Conservation (phyloP, 2,888 invertebrate genomes). For the Hemistola chrysoprasaria region DNA sequence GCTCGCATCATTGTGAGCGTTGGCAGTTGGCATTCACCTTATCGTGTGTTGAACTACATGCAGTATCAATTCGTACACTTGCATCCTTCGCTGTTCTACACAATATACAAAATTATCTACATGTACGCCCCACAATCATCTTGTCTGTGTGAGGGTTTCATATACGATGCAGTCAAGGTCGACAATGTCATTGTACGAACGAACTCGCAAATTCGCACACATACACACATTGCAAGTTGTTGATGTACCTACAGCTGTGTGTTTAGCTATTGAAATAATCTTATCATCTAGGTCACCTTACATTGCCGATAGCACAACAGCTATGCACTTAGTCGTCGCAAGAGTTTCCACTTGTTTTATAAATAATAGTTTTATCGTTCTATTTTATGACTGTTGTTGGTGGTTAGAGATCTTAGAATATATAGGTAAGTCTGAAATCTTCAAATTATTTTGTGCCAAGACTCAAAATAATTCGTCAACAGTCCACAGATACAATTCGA, state of each 20-base stretch:
- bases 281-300: slow-evolving; percentile 82
- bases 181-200: slow-evolving; percentile 79
- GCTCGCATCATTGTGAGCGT: slow-evolving; percentile 56
- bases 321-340: slow-evolving; percentile 38
- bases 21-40: slow-evolving; percentile 59
- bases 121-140: slow-evolving; percentile 22
- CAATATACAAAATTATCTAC: slow-evolving; percentile 18
- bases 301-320: slow-evolving; percentile 71
- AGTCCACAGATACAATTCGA: too few species aligned
- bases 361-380: slow-evolving; percentile 23
- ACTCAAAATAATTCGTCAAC: too few species aligned
- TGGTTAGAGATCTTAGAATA: slow-evolving; percentile 6
- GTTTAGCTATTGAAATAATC: slow-evolving; percentile 72
- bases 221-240: slow-evolving; percentile 32
- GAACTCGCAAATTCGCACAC: slow-evolving; percentile 64
- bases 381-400: slow-evolving; percentile 18
- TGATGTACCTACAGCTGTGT: slow-evolving; percentile 39
- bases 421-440: slow-evolving; percentile 3
- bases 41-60: slow-evolving; percentile 78
- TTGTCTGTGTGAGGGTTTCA: slow-evolving; percentile 44
- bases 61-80: slow-evolving; percentile 43
- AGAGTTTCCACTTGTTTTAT: slow-evolving; percentile 33
- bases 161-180: slow-evolving; percentile 79
- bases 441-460: slow-evolving; percentile 10
- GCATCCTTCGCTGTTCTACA: slow-evolving; percentile 39